Conservation (phyloP, 2,797 vertebrate species). For the Peromyscus eremicus region DNA sequence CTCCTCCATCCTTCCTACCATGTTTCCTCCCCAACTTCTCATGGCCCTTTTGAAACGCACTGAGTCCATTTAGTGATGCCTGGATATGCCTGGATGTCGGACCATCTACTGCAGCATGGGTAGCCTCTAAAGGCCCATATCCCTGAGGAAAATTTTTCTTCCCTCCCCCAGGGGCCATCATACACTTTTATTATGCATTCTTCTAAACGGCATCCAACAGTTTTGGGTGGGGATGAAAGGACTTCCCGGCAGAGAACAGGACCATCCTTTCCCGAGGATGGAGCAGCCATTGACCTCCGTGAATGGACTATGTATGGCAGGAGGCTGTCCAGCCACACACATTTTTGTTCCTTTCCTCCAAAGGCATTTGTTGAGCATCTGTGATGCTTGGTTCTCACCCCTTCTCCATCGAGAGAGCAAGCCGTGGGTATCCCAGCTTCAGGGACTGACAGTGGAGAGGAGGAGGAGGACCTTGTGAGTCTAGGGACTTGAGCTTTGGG, state of each 20-base stretch:
- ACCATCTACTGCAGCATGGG: no score
- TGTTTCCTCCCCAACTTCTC: background rate
- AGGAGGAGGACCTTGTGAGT: background rate
- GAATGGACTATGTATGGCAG: background rate
- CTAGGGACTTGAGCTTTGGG: background rate
- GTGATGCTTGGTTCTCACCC: background rate
- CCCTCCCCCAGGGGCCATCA: background rate
- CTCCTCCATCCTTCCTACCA: background rate
- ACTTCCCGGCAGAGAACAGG: background rate
- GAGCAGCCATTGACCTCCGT: fast-evolving
- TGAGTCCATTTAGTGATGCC: background rate
- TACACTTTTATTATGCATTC: background rate
- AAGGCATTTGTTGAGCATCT: background rate
- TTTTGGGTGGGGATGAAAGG: background rate
- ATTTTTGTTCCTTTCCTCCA: background rate
- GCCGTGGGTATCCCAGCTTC: fast-evolving
- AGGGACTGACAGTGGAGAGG: fast-evolving
- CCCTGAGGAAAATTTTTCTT: background rate
- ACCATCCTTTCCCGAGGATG: background rate
- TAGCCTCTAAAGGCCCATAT: background rate
- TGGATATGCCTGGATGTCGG: background rate
- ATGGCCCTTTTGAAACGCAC: background rate
- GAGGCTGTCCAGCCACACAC: background rate
- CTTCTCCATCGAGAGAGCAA: no score
- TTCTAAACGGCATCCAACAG: background rate